phyloP scores from a whole-genome alignment of 2,113 vertebrate genomes.

The Triplophysa tibetana region DNA sequence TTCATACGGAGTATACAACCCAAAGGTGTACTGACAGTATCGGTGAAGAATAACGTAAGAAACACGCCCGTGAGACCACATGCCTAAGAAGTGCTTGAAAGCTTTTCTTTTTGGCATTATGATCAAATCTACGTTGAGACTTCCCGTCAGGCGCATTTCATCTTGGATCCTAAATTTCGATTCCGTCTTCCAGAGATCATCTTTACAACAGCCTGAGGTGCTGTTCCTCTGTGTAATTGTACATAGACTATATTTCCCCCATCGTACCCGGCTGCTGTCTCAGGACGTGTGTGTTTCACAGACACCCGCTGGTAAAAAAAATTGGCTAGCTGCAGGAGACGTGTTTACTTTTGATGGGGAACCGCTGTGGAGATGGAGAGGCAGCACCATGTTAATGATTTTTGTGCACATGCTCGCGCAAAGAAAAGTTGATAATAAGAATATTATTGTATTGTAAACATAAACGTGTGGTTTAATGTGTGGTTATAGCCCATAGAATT shows the following conservation, averaged over 20 bases:
- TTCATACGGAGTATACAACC: background rate
- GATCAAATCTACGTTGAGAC: constrained; percentile 4
- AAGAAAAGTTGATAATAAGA: background rate
- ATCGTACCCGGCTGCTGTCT: constrained; percentile 16
- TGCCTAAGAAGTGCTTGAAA: background rate
- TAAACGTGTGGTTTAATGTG: too few species aligned
- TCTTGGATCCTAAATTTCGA: background rate
- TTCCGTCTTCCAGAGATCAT: constrained; percentile 7
- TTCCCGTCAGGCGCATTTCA: background rate
- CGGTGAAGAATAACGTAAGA: background rate
- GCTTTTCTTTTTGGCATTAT: background rate
- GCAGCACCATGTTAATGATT: background rate
- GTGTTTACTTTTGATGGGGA: constrained; percentile 51
- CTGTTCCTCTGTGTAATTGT: constrained; percentile 14
- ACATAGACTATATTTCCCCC: constrained; percentile 10
- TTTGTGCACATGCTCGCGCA: constrained; percentile 21
- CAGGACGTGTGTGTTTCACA: constrained; percentile 26
- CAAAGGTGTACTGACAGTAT: constrained; percentile 3
- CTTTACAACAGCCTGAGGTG: background rate
- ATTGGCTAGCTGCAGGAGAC: constrained; percentile 44
- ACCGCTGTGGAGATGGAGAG: constrained; percentile 28
- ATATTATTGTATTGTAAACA: too few species aligned
- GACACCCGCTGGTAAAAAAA: constrained; percentile 22
- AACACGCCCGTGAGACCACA: background rate
- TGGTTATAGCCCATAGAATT: too few species aligned